Base-by-base conservation (phyloP, 2,113 vertebrate genomes). In the Accipiter virgatus region DNA sequence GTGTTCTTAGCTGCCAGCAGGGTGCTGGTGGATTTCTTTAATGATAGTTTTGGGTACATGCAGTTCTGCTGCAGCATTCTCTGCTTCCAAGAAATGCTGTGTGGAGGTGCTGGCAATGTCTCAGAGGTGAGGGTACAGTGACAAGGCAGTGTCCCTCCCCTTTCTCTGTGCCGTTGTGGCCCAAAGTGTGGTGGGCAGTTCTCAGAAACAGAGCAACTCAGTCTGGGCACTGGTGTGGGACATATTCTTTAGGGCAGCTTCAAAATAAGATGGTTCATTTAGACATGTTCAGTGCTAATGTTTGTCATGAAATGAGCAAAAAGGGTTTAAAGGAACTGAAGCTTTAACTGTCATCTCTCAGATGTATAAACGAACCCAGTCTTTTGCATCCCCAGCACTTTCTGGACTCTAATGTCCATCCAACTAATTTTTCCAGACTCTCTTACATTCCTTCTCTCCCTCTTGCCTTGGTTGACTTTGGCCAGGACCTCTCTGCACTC, bases 381-480 rank as follows among this genome's bases (percentile, higher is more conserved):
- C 61, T 53, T 53, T 53, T 89, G 43, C 43, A 85, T 81, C 48
- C 25, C 87, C 47, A 90, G 87, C 32, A 17, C 19, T 83, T 92
- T 83, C 75, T 92, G 83, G 88, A 62, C 32, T 55, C 59, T 29
- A 11, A 88, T 50, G 34, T 92, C 47, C 50, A 81, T 48, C 18
- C 26, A 95, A 4, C 36, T 86, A 86, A 45, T 23, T 96, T 96
- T 96, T 94, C 88, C 95, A 96, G 66, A 42, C 73, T 90, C 50
- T 78, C 10, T 81, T 43, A 22, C 78, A 82, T 88, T 90, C 88
- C 48, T 94, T 83, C 67, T 63, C 55, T 97, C 62, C 48, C 43
- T 92, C 77, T 82, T 80, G 81, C 70, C 78, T 95, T 86, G 66
- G 90, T 83, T 96, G 92, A 93, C 83, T 95, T 96, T 95, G 94